A percentile compares a stretch with the other conserved stretches of the same genome.
phyloP scores from a whole-genome alignment of 1,140 invertebrate species.

The Caenorhabditis brenneri region DNA sequence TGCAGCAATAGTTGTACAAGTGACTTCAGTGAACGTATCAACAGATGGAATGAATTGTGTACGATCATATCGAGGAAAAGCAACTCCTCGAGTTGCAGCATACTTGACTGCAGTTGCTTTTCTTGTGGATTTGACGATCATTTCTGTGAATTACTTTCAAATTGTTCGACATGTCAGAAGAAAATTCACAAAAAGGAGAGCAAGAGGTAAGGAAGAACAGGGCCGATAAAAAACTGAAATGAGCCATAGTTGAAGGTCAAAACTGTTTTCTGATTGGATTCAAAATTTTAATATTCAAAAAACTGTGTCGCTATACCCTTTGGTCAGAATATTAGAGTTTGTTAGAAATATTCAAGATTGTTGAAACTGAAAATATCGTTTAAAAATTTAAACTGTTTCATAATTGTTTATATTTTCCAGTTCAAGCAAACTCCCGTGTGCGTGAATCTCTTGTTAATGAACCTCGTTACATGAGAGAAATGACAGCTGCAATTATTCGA shows the following conservation, averaged over 20 bases:
- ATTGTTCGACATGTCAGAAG: constrained; percentile 67
- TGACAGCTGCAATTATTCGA: constrained; percentile 67
- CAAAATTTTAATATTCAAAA: too few relatives aligned
- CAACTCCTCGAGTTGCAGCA: constrained; percentile 4
- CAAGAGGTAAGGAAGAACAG: constrained; percentile 59
- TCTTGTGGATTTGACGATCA: constrained; percentile 54
- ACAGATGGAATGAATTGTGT: constrained; percentile 58
- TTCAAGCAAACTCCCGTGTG: constrained; percentile 37
- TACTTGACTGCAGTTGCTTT: constrained; percentile 54
- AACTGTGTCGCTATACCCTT: too few relatives aligned
- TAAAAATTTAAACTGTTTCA: too few relatives aligned
- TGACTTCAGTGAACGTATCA: constrained; percentile 54
- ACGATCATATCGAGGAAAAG: constrained; percentile 48
- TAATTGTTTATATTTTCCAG: background rate
- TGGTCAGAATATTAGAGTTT: too few relatives aligned
- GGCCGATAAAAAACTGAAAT: background rate
- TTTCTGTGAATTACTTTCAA: constrained; percentile 65
- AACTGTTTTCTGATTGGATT: too few relatives aligned
- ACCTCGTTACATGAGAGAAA: constrained; percentile 67
- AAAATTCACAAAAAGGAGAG: constrained; percentile 69
- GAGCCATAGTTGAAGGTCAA: too few relatives aligned
- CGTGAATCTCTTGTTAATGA: constrained; percentile 65
- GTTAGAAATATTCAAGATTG: too few relatives aligned
- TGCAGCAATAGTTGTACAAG: constrained; percentile 56
- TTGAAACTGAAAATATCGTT: too few relatives aligned